phyloP scores from a whole-genome alignment of 2,113 vertebrate species.

The Oceanodroma tethys region DNA sequence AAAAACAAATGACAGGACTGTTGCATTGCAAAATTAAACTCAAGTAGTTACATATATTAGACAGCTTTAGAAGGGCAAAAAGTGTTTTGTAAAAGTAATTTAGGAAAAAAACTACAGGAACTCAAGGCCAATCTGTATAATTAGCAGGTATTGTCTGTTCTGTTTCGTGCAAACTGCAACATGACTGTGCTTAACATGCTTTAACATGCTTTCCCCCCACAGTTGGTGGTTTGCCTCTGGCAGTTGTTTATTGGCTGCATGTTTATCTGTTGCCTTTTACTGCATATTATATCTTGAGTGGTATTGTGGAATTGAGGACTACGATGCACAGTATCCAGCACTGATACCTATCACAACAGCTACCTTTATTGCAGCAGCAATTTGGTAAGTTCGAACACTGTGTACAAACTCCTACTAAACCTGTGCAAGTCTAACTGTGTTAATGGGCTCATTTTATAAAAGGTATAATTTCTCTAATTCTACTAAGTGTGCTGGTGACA shows the following conservation, averaged over 20 bases:
- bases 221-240: slow-evolving; percentile 89
- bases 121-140: background rate
- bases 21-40: background rate
- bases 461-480: background rate
- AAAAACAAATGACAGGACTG: background rate
- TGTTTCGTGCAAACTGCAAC: background rate
- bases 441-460: background rate
- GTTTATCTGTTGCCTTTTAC: slow-evolving; percentile 83
- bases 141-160: background rate
- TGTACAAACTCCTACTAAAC: background rate
- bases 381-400: slow-evolving; percentile 79
- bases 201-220: background rate
- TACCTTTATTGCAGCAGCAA: slow-evolving; percentile 87
- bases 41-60: background rate
- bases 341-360: slow-evolving; percentile 87
- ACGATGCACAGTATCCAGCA: slow-evolving; percentile 86
- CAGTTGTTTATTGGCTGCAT: slow-evolving; percentile 73
- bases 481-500: background rate
- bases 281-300: slow-evolving; percentile 95
- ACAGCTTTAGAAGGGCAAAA: background rate
- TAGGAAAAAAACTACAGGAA: background rate
- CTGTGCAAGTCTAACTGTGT: background rate
- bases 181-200: background rate
- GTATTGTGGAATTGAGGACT: slow-evolving; percentile 85
- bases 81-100: background rate